Evolutionary conservation across 2,888 invertebrate genomes (phyloP).

Genomic region (Campoletis raptor): DNA sequence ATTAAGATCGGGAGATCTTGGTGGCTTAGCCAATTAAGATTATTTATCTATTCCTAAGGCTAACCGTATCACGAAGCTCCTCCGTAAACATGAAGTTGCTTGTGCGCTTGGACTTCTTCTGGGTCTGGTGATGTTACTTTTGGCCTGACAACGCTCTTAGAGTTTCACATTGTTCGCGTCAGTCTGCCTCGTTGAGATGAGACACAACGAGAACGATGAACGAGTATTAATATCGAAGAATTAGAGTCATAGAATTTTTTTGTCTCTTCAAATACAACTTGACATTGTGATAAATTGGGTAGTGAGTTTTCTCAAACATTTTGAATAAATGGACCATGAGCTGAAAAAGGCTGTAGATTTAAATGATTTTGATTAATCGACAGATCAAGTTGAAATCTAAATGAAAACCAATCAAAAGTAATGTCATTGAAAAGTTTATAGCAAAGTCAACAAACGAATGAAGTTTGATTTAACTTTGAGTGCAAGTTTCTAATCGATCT

Average conservation of each 20-base stretch:
- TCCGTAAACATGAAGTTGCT: slow-evolving; percentile 54
- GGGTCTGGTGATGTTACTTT: slow-evolving; percentile 39
- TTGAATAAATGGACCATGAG: neutral
- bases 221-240: neutral
- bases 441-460: neutral
- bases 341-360: neutral
- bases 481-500: neutral
- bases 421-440: neutral
- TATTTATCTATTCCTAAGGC: slow-evolving; percentile 76
- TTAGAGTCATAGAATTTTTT: neutral
- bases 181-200: neutral
- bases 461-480: neutral
- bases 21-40: slow-evolving; percentile 77
- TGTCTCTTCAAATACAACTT: neutral
- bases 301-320: neutral
- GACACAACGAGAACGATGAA: slow-evolving; percentile 5
- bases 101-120: neutral
- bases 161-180: slow-evolving; percentile 17
- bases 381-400: neutral
- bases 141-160: slow-evolving; percentile 19
- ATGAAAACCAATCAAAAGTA: neutral
- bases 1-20: slow-evolving; percentile 78
- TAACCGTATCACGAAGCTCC: slow-evolving; percentile 61
- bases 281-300: neutral
- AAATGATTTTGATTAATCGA: neutral